These are phyloP conservation scores for Craterocephalus amniculus DNA, from an alignment of 2,797 vertebrate species.

Conservation along the genomic window DNA sequence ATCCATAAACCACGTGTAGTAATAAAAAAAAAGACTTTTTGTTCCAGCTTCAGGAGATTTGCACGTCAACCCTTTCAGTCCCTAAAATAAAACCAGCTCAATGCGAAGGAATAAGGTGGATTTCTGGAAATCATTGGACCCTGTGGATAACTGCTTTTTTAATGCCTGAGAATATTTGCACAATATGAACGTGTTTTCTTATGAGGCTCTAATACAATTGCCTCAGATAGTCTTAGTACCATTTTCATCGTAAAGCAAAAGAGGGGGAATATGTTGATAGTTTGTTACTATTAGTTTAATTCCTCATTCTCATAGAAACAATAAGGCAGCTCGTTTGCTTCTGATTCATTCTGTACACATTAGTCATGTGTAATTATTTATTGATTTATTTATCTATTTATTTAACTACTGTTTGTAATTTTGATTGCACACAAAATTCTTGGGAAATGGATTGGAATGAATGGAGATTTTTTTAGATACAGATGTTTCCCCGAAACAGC, in stretches of 20 bases:
- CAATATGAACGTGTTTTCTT: no score
- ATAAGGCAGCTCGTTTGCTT: no score
- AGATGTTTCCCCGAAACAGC: background rate
- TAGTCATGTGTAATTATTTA: no score
- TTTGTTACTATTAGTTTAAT: background rate
- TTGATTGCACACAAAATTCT: no score
- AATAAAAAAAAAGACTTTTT: slow-evolving; percentile 11
- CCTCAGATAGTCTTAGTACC: background rate
- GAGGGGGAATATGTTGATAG: background rate
- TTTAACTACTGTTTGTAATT: no score
- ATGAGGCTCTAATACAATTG: background rate
- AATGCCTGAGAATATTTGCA: background rate
- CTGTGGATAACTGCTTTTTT: background rate
- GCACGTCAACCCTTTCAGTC: background rate
- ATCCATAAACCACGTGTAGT: slow-evolving; percentile 46
- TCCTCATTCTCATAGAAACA: background rate
- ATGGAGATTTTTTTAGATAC: background rate
- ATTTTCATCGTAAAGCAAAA: background rate
- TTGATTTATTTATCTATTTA: no score
- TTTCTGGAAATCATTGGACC: background rate
- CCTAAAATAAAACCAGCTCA: slow-evolving; percentile 17
- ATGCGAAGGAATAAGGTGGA: background rate
- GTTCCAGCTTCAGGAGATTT: slow-evolving; percentile 8
- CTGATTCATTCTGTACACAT: no score
- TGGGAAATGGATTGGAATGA: background rate